Base-by-base conservation (phyloP, 2,797 vertebrate species). In the Sarcophilus harrisii region DNA sequence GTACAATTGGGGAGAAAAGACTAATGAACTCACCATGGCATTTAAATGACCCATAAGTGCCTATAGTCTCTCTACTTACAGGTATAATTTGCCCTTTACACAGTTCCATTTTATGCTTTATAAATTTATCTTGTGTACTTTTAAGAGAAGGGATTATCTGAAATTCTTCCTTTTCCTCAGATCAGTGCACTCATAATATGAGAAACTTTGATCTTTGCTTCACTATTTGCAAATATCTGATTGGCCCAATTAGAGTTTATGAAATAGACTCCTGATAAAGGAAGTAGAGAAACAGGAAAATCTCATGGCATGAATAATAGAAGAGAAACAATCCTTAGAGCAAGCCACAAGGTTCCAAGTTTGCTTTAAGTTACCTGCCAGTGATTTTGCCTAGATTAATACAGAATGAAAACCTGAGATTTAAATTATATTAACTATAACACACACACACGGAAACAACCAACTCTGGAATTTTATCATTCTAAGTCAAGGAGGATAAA, bases 131-230 rank as follows among this genome's bases (percentile, higher is more conserved):
- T 60, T 89, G 9, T 58, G 45, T 29, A 18, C 28, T 38, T 27
- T 57, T 54, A 28, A 92, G 90, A 90, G 52, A 81, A 92, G 16
- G 87, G 2, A 92, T 9, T 8, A 6, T 91, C 60, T 59, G n/a
- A 59, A 62, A 62, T 62, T 94, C 60, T 52, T 32, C 54, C 93
- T 92, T 87, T 27, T 87, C 73, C 38, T 87, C 73, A 87, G 73
- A 9, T 3, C 38, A 49, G 24, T 27, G 45, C 9, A 45, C 2
- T 87, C 3, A 27, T 87, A 45, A 87, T 73, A 73, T 11, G 66
- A 94, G 66, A 93, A 87, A 10, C 5, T 32, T n/a, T 66, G 45
- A 93, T 16, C 12, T 89, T 92, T 58, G 29, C 38, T 49, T 87
- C 73, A 45, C 21, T 21, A 45, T 49, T 87, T 21, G 38, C 73